Base-by-base conservation (phyloP, 2,888 invertebrate species). In the Augochlorella aurata region DNA sequence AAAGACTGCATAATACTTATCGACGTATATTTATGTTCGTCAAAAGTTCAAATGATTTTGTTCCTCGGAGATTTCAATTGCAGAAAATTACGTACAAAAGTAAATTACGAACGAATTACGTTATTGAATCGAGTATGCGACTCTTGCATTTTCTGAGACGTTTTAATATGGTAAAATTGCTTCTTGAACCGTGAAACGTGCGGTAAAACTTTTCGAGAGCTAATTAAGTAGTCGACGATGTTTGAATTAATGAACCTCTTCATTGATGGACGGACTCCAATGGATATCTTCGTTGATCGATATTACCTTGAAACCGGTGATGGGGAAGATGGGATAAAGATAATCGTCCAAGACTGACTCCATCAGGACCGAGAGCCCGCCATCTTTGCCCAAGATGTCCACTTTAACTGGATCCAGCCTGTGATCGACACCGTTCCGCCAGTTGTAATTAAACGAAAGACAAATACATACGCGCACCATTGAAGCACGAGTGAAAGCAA, bases 311-410 rank as follows among this genome's bases (percentile, higher is more conserved):
- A 95, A 95, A 1, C 96, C 96, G n/a, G 91, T 88, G n/a, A 94
- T 93, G 58, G 94, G 94, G 38, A 94, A 90, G 8, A 95, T 86
- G 0, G 95, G 94, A 77, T 94, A 95, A 21, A 95, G 94, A 88
- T 96, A 95, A 91, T 96, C 96, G 0, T 94, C 93, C 0, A 94
- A 84, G 86, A 95, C 93, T 0, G 95, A 94, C 79, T 96, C 95
- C 3, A 96, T 71, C 0, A 95, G 82, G 0, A 96, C 93, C 0
- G 91, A 93, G 1, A 96, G 91, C 0, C 96, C 96, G 49, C 94
- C 91, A 0, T 90, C 73, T 0, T 89, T 0, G 0, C 95, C 95
- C 21, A 88, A 65, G 38, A 79, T 50, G 0, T 58, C 9, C 21
- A 87, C 78, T 10, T 77, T 66, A 0, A 74, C 9, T 44, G 81